Evolutionary conservation across 1,140 invertebrate genomes (phyloP).

Genomic region (Nautilus pompilius): DNA sequence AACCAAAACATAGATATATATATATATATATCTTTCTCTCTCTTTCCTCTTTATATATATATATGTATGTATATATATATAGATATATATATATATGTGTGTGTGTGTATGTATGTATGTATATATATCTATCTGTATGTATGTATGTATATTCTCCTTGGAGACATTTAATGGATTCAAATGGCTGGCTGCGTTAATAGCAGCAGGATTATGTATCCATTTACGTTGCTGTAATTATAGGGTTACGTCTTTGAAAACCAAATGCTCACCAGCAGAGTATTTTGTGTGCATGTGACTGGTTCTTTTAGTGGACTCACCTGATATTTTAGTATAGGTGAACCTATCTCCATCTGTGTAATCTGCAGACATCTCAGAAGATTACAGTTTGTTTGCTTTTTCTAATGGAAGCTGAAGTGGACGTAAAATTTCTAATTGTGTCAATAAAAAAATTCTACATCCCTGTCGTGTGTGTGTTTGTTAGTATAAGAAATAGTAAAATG

Average conservation of each 20-base stretch:
- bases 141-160: background rate
- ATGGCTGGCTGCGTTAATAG: background rate
- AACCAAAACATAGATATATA: background rate
- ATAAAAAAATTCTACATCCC: too few species aligned
- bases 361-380: too few species aligned
- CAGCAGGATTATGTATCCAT: background rate
- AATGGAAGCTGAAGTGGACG: too few species aligned
- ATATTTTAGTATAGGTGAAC: background rate
- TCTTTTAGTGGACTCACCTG: conserved; percentile 2
- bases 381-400: too few species aligned
- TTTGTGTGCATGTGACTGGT: conserved; percentile 6
- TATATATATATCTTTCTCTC: background rate
- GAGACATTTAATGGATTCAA: background rate
- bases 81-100: background rate
- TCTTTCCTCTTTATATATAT: background rate
- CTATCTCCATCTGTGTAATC: conserved; percentile 1
- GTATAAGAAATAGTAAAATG: too few species aligned
- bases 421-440: too few species aligned
- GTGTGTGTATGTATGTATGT: background rate
- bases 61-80: background rate
- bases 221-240: conserved; percentile 4
- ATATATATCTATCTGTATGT: background rate
- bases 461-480: too few species aligned
- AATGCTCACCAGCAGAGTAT: background rate
- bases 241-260: background rate